Percentiles rank a stretch among this genome's conserved stretches.
These are phyloP conservation scores for Phragmatobia fuliginosa DNA, from an alignment of 2,888 invertebrate species.

Conservation along the genomic window DNA sequence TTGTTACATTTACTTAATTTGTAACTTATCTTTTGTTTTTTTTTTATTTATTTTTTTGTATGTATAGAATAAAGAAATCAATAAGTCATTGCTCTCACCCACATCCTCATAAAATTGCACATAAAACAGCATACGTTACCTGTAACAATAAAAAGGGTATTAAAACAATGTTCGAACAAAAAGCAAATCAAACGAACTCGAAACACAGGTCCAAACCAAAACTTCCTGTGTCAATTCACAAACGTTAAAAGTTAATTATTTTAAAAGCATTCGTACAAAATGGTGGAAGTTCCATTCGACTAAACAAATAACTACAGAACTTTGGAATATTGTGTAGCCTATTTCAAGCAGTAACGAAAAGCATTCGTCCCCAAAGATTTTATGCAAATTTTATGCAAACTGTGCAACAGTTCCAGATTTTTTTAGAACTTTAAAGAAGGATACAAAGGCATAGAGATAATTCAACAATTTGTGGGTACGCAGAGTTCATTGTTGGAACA, in stretches of 20 bases:
- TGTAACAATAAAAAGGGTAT: slow-evolving; percentile 27
- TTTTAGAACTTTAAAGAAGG: background rate
- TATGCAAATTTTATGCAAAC: background rate
- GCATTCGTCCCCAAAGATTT: background rate
- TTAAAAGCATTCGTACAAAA: slow-evolving; percentile 45
- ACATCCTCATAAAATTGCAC: background rate
- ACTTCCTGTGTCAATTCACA: slow-evolving; percentile 11
- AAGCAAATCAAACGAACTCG: slow-evolving; percentile 18
- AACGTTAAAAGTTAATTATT: slow-evolving; percentile 49
- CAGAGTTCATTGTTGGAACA: no score
- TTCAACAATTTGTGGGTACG: no score
- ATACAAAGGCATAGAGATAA: background rate
- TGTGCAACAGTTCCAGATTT: background rate
- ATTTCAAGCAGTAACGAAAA: background rate
- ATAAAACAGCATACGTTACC: slow-evolving; percentile 40
- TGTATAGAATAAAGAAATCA: no score
- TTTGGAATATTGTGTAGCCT: background rate
- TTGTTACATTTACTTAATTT: no score
- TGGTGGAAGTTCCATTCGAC: slow-evolving; percentile 19
- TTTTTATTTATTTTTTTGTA: no score
- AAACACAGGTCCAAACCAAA: slow-evolving; percentile 14
- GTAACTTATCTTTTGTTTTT: no score
- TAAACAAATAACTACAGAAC: background rate
- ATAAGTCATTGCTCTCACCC: slow-evolving; percentile 16
- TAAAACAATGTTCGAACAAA: slow-evolving; percentile 8